Conservation (phyloP, 1,140 invertebrate genomes). For the Phymorhynchus buccinoides region DNA sequence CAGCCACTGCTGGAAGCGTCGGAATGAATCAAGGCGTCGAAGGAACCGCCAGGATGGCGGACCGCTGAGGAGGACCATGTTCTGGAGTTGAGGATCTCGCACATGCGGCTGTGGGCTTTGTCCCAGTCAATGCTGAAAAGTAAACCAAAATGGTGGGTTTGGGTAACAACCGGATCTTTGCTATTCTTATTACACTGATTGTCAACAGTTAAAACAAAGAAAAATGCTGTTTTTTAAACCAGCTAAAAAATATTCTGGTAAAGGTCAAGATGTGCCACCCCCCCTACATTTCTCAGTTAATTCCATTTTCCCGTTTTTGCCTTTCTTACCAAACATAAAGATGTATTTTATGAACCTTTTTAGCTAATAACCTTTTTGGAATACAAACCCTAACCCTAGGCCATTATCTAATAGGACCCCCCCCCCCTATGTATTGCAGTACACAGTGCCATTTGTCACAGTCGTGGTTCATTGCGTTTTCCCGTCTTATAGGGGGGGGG, state of each 20-base stretch:
- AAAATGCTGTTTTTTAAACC: not conserved
- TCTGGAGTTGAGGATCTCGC: not conserved
- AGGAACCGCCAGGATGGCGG: not conserved
- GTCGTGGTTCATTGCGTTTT: too few species aligned
- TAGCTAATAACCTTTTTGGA: too few species aligned
- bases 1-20: constrained; percentile 14
- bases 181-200: not conserved
- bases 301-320: too few species aligned
- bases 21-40: not conserved
- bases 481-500: too few species aligned
- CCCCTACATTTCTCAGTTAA: too few species aligned
- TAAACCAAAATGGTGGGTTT: not conserved
- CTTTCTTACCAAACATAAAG: too few species aligned
- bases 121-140: not conserved
- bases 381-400: too few species aligned
- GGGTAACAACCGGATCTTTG: not conserved
- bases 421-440: too few species aligned
- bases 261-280: too few species aligned
- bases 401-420: too few species aligned
- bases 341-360: too few species aligned
- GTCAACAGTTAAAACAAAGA: not conserved
- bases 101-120: not conserved
- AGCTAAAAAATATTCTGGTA: not conserved
- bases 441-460: too few species aligned
- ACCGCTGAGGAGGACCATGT: not conserved